phyloP scores from a whole-genome alignment of 2,113 vertebrate genomes.

The Sinosuthora webbiana region DNA sequence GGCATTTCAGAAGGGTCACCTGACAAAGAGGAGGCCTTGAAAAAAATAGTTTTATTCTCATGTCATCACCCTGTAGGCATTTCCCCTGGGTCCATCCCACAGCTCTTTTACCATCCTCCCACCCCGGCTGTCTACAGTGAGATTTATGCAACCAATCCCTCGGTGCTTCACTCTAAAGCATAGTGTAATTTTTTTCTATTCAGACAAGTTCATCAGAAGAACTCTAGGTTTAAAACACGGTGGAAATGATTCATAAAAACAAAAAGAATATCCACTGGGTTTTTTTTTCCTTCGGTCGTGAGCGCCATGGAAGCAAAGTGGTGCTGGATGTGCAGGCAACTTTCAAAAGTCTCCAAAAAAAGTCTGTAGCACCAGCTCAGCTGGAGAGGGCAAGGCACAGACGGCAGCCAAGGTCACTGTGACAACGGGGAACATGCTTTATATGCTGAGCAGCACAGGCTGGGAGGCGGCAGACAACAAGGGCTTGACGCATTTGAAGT shows the following conservation, averaged over 20 bases:
- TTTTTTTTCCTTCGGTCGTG: background rate
- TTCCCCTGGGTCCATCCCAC: constrained; percentile 34
- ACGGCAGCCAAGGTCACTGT: constrained; percentile 61
- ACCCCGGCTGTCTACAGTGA: constrained; percentile 9
- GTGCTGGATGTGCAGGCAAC: constrained; percentile 1
- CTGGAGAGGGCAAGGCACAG: constrained; percentile 64
- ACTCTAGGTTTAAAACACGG: background rate
- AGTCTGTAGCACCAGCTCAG: constrained; percentile 24
- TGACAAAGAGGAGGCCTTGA: constrained; percentile 11
- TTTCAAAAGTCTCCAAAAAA: background rate
- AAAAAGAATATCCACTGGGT: background rate
- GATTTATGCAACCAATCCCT: constrained; percentile 13
- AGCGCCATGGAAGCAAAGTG: background rate
- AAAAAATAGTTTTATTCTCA: background rate
- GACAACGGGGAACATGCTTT: constrained; percentile 51
- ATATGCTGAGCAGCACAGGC: constrained; percentile 57
- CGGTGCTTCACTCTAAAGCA: background rate
- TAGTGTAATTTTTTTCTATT: background rate
- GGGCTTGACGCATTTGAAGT: constrained; percentile 49
- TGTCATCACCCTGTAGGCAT: constrained; percentile 22
- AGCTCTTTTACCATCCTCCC: constrained; percentile 38
- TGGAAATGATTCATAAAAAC: constrained; percentile 13
- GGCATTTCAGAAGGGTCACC: background rate
- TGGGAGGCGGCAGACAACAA: constrained; percentile 51
- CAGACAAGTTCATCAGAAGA: background rate